A percentile compares a stretch with the other conserved stretches of the same genome.
Conservation (phyloP, 2,113 vertebrate genomes). For the Podiceps cristatus region DNA sequence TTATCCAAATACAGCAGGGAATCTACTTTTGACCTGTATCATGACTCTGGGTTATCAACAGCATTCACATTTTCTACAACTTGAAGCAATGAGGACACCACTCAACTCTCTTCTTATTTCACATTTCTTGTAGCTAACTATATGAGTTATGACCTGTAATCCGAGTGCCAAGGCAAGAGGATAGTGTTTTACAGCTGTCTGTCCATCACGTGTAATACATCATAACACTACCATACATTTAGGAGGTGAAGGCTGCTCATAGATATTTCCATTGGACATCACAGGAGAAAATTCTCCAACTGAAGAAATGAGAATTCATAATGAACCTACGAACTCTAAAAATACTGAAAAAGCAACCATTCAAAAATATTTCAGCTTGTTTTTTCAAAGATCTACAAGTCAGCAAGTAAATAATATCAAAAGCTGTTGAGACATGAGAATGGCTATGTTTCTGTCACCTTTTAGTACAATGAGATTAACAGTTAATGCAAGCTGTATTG, state of each 20-base stretch:
- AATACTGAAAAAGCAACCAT: not conserved
- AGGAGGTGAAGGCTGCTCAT: not conserved
- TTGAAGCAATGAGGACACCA: not conserved
- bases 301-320: not conserved
- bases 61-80: not conserved
- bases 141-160: not conserved
- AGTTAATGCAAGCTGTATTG: not conserved
- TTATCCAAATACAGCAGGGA: not conserved
- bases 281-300: not conserved
- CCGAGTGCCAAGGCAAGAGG: not conserved
- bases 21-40: not conserved
- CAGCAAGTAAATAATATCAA: not conserved
- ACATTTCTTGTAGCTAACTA: not conserved
- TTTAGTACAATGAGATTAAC: not conserved
- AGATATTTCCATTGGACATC: not conserved
- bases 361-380: not conserved
- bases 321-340: not conserved
- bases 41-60: not conserved
- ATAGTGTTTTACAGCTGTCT: not conserved
- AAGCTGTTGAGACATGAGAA: not conserved
- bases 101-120: not conserved
- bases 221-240: not conserved
- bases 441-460: not conserved
- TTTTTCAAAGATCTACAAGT: not conserved
- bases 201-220: not conserved